A percentile compares a stretch with the other conserved stretches of the same genome.
phyloP scores from a whole-genome alignment of 2,113 vertebrate species.

The Phalacrocorax carbo region DNA sequence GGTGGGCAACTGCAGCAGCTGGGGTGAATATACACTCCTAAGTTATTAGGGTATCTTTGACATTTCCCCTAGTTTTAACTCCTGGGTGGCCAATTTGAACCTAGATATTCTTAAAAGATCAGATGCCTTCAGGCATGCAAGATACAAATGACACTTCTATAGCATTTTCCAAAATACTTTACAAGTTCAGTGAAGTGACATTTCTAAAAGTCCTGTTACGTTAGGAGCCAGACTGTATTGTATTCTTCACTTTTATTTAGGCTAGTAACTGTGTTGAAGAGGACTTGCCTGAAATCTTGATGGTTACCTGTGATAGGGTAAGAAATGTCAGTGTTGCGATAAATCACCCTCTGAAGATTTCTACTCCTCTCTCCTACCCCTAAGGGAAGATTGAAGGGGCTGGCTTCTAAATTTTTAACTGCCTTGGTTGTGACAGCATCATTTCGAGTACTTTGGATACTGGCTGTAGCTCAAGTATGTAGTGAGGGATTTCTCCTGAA shows the following conservation, averaged over 20 bases:
- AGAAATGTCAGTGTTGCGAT: neutral
- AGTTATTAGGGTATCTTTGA: neutral
- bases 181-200: neutral
- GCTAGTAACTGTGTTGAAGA: neutral
- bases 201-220: neutral
- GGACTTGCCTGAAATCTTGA: neutral
- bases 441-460: neutral
- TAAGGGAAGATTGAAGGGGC: neutral
- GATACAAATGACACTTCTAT: neutral
- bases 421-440: neutral
- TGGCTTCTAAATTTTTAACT: neutral
- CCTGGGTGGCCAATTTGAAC: neutral
- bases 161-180: neutral
- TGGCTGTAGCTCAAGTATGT: neutral
- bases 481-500: neutral
- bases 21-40: slow-evolving; percentile 63
- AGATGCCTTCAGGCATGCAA: neutral
- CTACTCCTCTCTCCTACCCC: neutral
- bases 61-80: neutral
- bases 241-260: neutral
- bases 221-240: neutral
- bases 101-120: neutral
- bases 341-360: neutral
- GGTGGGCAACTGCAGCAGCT: slow-evolving; percentile 74
- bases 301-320: neutral